Evolutionary conservation across 2,888 invertebrate genomes (phyloP).

Genomic region (Thelaira solivaga): DNA sequence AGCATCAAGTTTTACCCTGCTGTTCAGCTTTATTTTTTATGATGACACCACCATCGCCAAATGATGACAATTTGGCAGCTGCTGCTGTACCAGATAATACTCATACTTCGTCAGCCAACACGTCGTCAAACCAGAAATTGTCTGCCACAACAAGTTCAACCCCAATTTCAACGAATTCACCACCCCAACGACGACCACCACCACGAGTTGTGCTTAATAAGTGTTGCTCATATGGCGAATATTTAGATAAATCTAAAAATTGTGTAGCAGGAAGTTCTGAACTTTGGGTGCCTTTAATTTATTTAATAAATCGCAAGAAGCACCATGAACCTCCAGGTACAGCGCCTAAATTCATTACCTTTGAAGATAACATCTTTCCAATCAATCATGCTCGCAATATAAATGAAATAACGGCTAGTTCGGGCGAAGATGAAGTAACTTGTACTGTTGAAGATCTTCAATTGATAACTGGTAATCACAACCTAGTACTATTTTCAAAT

Average conservation of each 20-base stretch:
- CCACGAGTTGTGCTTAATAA: conserved; percentile 77
- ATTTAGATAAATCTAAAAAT: conserved; percentile 75
- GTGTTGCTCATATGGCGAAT: conserved; percentile 80
- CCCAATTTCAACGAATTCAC: conserved; percentile 35
- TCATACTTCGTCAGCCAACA: conserved; percentile 21
- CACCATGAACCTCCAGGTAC: conserved; percentile 76
- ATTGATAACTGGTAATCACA: conserved; percentile 73
- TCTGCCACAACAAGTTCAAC: conserved; percentile 34
- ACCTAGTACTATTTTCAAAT: conserved; percentile 80
- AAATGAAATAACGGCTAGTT: conserved; percentile 62
- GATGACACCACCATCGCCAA: conserved; percentile 43
- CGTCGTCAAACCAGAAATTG: conserved; percentile 10
- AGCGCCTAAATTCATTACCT: conserved; percentile 77
- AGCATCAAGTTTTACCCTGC: conserved; percentile 23
- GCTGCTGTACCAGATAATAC: conserved; percentile 32
- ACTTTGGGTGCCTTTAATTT: conserved; percentile 80
- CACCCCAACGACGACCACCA: conserved; percentile 66
- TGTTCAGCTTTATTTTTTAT: conserved; percentile 52
- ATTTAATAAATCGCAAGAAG: conserved; percentile 77
- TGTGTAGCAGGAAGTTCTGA: conserved; percentile 73
- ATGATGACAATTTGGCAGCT: conserved; percentile 40
- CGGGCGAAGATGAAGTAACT: conserved; percentile 4
- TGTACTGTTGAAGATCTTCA: conserved; percentile 66
- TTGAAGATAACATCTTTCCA: conserved; percentile 75
- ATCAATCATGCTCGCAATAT: conserved; percentile 73